phyloP scores from a whole-genome alignment of 2,888 invertebrate species.

The Epistrophella euchroma region DNA sequence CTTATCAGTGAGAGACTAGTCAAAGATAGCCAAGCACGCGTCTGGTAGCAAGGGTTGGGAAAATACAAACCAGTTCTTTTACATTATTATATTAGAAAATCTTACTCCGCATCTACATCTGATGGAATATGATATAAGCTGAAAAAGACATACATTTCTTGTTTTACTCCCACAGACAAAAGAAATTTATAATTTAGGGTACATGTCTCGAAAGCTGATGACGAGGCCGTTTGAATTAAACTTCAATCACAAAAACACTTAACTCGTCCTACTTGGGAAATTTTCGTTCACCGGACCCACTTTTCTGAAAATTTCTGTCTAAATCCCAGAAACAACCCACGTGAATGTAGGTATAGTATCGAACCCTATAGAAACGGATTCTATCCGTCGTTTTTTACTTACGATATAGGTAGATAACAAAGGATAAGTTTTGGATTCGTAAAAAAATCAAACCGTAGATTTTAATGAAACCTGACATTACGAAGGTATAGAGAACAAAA shows the following conservation, averaged over 20 bases:
- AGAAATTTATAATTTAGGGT: background rate
- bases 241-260: background rate
- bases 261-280: background rate
- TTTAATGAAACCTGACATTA: too few relatives aligned
- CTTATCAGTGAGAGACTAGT: too few relatives aligned
- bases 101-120: background rate
- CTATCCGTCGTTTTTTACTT: too few relatives aligned
- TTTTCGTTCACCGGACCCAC: too few relatives aligned
- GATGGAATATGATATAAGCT: background rate
- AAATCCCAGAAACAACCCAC: constrained; percentile 68
- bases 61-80: too few relatives aligned
- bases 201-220: background rate
- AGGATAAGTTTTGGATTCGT: too few relatives aligned
- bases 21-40: too few relatives aligned
- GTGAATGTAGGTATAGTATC: background rate
- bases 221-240: background rate
- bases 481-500: too few relatives aligned
- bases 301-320: background rate
- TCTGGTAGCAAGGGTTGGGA: too few relatives aligned
- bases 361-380: constrained; percentile 50
- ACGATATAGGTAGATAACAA: too few relatives aligned
- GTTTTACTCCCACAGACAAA: background rate
- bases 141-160: background rate
- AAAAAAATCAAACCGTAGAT: too few relatives aligned
- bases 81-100: too few relatives aligned